These are phyloP conservation scores for Oikopleura albicans DNA, from an alignment of 23 tunicate genomes.

Conservation along the genomic window DNA sequence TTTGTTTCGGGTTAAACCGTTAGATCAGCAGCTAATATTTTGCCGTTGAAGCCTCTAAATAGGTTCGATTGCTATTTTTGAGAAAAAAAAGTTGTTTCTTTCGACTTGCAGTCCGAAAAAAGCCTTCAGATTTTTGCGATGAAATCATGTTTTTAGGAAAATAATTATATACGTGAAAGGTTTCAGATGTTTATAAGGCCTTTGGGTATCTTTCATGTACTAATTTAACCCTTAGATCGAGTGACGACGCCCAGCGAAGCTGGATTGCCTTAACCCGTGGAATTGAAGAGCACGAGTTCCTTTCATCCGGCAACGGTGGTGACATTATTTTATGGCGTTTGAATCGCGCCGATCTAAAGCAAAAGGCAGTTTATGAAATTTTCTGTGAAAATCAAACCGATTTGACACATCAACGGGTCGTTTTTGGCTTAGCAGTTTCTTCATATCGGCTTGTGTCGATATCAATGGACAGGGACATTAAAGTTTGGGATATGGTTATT, in stretches of 20 bases:
- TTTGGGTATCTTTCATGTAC: no score
- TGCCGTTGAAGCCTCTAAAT: no score
- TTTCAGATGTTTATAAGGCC: no score
- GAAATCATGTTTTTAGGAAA: no score
- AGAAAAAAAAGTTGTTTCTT: no score
- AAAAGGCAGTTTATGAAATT: conserved; percentile 24
- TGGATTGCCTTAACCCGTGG: conserved; percentile 32
- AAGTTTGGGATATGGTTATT: conserved; percentile 33
- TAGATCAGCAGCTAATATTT: no score
- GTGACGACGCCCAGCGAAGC: conserved; percentile 27
- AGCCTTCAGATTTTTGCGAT: no score
- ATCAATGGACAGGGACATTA: conserved; percentile 58
- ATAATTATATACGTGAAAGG: no score
- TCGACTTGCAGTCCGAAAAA: no score
- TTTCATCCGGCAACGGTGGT: conserved; percentile 65
- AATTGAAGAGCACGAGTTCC: conserved; percentile 32
- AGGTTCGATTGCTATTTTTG: no score
- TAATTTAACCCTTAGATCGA: no score
- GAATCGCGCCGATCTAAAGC: conserved; percentile 23
- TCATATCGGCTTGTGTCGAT: conserved; percentile 36
- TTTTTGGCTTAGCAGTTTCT: conserved; percentile 41
- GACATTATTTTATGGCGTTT: conserved; percentile 44
- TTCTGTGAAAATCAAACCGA: conserved; percentile 33
- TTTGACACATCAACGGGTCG: conserved; percentile 42
- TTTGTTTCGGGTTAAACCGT: no score